Evolutionary conservation across 2,888 invertebrate species (phyloP).

Genomic region (Nomada goodeniana): DNA sequence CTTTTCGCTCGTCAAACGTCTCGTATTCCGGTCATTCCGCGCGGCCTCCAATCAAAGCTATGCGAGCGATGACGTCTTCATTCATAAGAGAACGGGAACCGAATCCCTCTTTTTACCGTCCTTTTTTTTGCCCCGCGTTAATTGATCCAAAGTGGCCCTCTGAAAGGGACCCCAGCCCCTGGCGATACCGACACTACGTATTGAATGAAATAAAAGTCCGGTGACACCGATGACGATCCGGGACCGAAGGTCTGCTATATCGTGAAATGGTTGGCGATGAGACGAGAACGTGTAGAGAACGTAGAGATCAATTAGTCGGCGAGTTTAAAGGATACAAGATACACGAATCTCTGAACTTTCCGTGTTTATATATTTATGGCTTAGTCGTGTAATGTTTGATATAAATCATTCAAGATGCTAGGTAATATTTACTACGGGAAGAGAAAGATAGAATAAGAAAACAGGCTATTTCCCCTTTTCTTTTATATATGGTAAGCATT

Average conservation of each 20-base stretch:
- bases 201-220: conserved; percentile 16
- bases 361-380: too few species aligned
- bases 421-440: too few species aligned
- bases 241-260: background rate
- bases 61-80: conserved; percentile 70
- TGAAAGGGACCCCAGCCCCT: conserved; percentile 4
- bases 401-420: too few species aligned
- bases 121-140: conserved; percentile 54
- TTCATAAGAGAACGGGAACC: conserved; percentile 57
- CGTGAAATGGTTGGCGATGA: background rate
- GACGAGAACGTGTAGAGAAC: too few species aligned
- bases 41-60: conserved; percentile 68
- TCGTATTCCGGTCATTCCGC: conserved; percentile 70
- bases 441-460: too few species aligned
- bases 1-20: conserved; percentile 71
- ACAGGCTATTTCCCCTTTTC: too few species aligned
- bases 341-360: too few species aligned
- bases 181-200: conserved; percentile 13
- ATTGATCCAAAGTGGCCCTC: conserved; percentile 71
- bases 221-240: background rate
- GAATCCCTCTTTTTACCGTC: conserved; percentile 45
- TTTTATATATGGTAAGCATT: too few species aligned
- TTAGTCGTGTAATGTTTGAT: too few species aligned
- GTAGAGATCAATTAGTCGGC: background rate
- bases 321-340: too few species aligned